phyloP scores from a whole-genome alignment of 2,797 vertebrate genomes.

The Pterois miles region DNA sequence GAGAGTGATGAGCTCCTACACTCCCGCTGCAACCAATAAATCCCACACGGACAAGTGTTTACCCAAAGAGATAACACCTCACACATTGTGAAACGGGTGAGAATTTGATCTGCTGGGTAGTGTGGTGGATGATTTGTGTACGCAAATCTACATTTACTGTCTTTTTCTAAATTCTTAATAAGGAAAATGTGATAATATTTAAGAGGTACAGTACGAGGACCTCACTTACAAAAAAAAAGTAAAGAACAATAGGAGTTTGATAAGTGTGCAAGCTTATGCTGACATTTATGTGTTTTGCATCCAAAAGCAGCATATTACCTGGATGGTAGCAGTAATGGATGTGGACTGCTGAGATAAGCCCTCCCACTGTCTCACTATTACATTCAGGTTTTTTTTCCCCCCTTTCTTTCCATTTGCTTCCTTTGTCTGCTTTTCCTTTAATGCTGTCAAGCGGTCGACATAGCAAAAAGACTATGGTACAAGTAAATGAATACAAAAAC shows the following conservation, averaged over 20 bases:
- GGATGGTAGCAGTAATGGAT: conserved; percentile 15
- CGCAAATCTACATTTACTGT: conserved; percentile 11
- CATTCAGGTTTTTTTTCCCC: not conserved
- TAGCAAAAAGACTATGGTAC: not conserved
- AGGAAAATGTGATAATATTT: conserved; percentile 5
- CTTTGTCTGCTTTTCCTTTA: conserved; percentile 23
- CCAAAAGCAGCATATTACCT: conserved; percentile 20
- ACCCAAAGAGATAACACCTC: conserved; percentile 60
- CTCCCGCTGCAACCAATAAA: conserved; percentile 69
- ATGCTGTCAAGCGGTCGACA: conserved; percentile 5
- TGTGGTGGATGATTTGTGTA: conserved; percentile 1
- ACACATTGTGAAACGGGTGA: conserved; percentile 37
- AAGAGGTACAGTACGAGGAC: not conserved
- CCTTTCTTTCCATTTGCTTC: not conserved
- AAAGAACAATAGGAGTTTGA: conserved; percentile 5
- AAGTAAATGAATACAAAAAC: conserved; percentile 4
- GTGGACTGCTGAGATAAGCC: conserved; percentile 46
- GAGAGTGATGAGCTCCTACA: conserved; percentile 66
- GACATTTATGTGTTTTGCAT: conserved; percentile 25
- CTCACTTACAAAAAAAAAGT: not conserved
- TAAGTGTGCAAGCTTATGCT: conserved; percentile 14
- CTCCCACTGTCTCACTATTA: conserved; percentile 25
- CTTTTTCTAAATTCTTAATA: conserved; percentile 8
- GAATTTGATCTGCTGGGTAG: conserved; percentile 36
- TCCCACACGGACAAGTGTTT: conserved; percentile 69